These are phyloP conservation scores for Pseudorectes ferrugineus DNA, from an alignment of 2,113 vertebrate species.

Conservation along the genomic window DNA sequence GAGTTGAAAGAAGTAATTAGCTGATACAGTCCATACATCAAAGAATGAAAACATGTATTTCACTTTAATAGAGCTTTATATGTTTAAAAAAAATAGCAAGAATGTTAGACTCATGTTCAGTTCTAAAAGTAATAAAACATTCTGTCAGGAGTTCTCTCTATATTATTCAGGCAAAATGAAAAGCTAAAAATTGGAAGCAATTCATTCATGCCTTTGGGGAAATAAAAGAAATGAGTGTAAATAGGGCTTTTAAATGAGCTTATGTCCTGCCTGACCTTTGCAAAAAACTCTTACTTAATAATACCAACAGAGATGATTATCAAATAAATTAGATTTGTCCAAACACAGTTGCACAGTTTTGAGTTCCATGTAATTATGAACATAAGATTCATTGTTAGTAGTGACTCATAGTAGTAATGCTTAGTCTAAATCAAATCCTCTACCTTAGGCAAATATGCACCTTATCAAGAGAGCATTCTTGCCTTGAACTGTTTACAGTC, in stretches of 20 bases:
- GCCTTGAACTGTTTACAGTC: not conserved
- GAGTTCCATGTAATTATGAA: not conserved
- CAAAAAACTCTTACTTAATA: not conserved
- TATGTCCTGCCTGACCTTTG: not conserved
- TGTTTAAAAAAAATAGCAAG: not conserved
- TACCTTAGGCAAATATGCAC: not conserved
- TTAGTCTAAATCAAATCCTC: not conserved
- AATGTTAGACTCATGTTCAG: not conserved
- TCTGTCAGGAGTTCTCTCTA: not conserved
- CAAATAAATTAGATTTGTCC: conserved; percentile 22
- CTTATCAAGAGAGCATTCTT: not conserved
- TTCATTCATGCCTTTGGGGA: not conserved
- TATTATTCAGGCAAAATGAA: not conserved
- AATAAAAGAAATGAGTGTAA: not conserved
- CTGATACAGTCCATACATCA: not conserved
- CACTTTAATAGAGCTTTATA: not conserved
- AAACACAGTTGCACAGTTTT: not conserved
- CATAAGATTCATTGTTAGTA: not conserved
- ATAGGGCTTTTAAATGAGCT: not conserved
- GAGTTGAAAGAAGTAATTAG: not conserved
- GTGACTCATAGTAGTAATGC: not conserved
- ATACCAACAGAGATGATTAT: not conserved
- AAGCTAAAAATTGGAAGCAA: not conserved
- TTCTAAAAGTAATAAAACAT: not conserved
- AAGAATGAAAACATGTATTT: not conserved